Evolutionary conservation across 2,888 invertebrate species (phyloP).

Genomic region (Proisotoma minuta): DNA sequence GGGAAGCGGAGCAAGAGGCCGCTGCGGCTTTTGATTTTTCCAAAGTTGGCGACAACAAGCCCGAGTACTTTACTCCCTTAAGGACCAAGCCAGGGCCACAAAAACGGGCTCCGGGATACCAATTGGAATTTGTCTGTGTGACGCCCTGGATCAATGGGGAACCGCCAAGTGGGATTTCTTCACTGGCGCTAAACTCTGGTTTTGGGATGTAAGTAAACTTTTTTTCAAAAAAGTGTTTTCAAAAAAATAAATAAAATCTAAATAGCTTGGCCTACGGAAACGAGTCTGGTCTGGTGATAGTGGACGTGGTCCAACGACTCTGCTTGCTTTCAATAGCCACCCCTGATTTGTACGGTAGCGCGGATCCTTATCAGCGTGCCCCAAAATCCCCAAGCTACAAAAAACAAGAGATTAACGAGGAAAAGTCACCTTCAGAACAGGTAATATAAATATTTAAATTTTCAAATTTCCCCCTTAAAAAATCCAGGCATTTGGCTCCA

Average conservation of each 20-base stretch:
- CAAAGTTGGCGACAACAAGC: slow-evolving; percentile 50
- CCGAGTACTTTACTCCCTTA: slow-evolving; percentile 54
- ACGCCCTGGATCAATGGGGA: slow-evolving; percentile 74
- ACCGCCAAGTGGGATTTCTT: slow-evolving; percentile 78
- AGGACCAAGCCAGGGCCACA: slow-evolving; percentile 70
- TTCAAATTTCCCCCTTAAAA: not conserved
- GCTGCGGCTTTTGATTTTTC: slow-evolving; percentile 52
- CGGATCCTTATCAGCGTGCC: slow-evolving; percentile 78
- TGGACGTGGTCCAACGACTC: slow-evolving; percentile 87
- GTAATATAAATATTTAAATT: slow-evolving; percentile 14
- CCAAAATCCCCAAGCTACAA: slow-evolving; percentile 76
- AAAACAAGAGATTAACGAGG: slow-evolving; percentile 51
- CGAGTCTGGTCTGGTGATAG: slow-evolving; percentile 89
- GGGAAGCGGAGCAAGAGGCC: slow-evolving; percentile 58
- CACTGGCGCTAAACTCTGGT: slow-evolving; percentile 89
- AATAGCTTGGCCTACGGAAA: slow-evolving; percentile 75
- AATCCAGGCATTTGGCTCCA: slow-evolving; percentile 34
- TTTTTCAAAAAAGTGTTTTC: not conserved
- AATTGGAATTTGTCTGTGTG: slow-evolving; percentile 89
- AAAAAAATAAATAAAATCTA: slow-evolving; percentile 10
- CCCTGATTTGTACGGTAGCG: slow-evolving; percentile 78
- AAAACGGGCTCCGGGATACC: slow-evolving; percentile 92
- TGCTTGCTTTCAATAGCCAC: slow-evolving; percentile 83
- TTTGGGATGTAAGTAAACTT: slow-evolving; percentile 85
- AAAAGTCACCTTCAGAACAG: slow-evolving; percentile 45